Percentiles rank a stretch among this genome's conserved stretches.
phyloP scores from a whole-genome alignment of 2,113 vertebrate species.

The Beaufortia kweichowensis region DNA sequence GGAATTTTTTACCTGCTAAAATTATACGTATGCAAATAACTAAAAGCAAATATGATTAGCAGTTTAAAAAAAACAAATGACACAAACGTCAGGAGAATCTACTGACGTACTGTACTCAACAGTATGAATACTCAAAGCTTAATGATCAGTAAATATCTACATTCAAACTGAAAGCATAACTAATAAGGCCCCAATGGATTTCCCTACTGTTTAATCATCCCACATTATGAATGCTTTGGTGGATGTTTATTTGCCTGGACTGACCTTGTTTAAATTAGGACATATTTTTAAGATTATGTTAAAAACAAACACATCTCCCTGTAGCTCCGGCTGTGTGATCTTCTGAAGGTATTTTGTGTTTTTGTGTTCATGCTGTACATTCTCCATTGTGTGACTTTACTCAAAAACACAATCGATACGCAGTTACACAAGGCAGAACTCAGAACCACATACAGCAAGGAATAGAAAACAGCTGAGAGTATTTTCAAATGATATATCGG shows the following conservation, averaged over 20 bases:
- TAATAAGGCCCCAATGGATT: conserved; percentile 43
- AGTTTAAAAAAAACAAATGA: no score
- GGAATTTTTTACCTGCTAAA: no score
- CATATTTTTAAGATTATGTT: conserved; percentile 10
- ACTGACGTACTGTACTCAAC: neutral
- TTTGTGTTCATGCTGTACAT: conserved; percentile 45
- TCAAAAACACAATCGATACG: conserved; percentile 60
- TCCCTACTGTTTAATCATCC: conserved; percentile 35
- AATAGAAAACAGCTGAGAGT: conserved; percentile 36
- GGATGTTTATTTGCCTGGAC: conserved; percentile 13
- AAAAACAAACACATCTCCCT: conserved; percentile 27
- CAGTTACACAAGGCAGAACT: conserved; percentile 50
- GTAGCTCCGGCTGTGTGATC: conserved; percentile 12
- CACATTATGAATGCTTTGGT: conserved; percentile 22
- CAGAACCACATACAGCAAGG: conserved; percentile 44
- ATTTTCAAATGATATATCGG: conserved; percentile 23
- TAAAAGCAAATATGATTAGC: neutral
- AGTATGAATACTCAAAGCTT: conserved; percentile 9
- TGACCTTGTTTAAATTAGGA: conserved; percentile 27
- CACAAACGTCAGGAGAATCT: neutral
- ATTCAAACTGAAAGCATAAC: conserved; percentile 46
- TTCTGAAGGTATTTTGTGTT: neutral
- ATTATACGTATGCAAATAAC: no score
- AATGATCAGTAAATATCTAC: conserved; percentile 38
- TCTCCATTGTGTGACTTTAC: conserved; percentile 48